These are phyloP conservation scores for Epiperipatus broadwayi DNA, from an alignment of 2,888 invertebrate species.

Conservation along the genomic window DNA sequence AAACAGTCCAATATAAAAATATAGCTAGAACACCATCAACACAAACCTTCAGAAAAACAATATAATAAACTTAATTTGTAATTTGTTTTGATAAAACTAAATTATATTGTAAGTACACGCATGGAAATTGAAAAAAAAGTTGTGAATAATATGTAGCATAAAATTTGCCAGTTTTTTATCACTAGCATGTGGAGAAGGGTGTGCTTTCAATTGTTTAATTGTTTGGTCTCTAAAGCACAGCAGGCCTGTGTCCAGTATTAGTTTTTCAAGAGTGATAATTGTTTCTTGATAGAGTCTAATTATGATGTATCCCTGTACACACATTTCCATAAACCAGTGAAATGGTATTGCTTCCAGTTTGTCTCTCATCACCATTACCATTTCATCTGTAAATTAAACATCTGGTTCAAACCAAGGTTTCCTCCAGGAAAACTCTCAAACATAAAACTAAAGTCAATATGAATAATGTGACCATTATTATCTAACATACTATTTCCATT, in stretches of 20 bases:
- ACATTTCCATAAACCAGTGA: constrained; percentile 92
- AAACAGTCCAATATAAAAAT: no score
- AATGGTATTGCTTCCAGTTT: constrained; percentile 94
- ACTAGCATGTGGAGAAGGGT: constrained; percentile 76
- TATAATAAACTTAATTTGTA: constrained; percentile 52
- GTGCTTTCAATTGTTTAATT: constrained; percentile 66
- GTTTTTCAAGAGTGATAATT: constrained; percentile 82
- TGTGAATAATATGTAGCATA: constrained; percentile 80
- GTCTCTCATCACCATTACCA: constrained; percentile 99
- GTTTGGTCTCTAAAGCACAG: constrained; percentile 98
- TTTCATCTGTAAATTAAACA: constrained; percentile 95
- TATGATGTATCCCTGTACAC: constrained; percentile 89
- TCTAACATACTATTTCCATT: constrained; percentile 99
- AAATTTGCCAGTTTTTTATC: constrained; percentile 86
- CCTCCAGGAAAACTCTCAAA: constrained; percentile 99
- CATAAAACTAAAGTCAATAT: constrained; percentile 99
- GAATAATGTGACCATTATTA: constrained; percentile 87
- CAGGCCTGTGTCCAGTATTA: constrained; percentile 95
- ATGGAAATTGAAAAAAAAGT: constrained; percentile 85
- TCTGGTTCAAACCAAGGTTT: constrained; percentile 98
- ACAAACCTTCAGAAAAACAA: no score
- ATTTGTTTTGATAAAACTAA: constrained; percentile 98
- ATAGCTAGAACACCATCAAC: no score
- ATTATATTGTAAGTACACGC: constrained; percentile 95
- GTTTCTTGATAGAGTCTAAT: constrained; percentile 89